Percentiles rank a stretch among this genome's conserved stretches.
phyloP scores from a whole-genome alignment of 2,888 invertebrate species.

The Loripinus fragilis region DNA sequence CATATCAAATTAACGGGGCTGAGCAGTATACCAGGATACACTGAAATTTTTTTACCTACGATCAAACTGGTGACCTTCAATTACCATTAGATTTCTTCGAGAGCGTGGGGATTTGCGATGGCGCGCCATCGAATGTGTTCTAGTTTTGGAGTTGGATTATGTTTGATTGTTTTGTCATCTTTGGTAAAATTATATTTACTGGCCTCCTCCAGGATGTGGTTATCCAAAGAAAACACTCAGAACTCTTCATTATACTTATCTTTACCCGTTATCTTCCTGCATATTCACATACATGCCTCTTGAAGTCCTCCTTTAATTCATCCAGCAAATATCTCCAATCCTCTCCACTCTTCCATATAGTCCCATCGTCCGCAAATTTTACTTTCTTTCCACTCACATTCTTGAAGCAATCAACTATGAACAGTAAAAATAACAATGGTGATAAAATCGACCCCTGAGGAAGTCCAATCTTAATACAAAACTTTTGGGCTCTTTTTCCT shows the following conservation, averaged over 20 bases:
- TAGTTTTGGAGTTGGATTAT: slow-evolving; percentile 19
- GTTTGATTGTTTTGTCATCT: neutral
- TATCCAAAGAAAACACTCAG: slow-evolving; percentile 15
- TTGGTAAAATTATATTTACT: neutral
- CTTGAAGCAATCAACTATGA: slow-evolving; percentile 9
- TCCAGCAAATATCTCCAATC: neutral
- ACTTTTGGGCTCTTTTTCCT: neutral
- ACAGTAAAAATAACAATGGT: slow-evolving; percentile 7
- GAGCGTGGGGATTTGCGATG: no score
- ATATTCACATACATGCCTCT: neutral
- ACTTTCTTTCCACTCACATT: slow-evolving; percentile 10
- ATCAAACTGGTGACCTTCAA: no score
- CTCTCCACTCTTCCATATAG: slow-evolving; percentile 8
- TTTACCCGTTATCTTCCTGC: slow-evolving; percentile 3
- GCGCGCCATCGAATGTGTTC: no score
- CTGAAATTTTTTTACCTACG: no score
- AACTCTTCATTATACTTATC: slow-evolving; percentile 20
- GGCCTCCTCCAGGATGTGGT: slow-evolving; percentile 5
- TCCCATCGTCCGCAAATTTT: slow-evolving; percentile 26
- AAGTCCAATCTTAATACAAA: slow-evolving; percentile 8
- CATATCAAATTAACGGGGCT: no score
- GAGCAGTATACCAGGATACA: no score
- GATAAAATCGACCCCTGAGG: slow-evolving; percentile 22
- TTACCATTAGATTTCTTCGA: no score
- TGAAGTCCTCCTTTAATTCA: neutral